Base-by-base conservation (phyloP, 2,888 invertebrate species). In the Autographa gamma region DNA sequence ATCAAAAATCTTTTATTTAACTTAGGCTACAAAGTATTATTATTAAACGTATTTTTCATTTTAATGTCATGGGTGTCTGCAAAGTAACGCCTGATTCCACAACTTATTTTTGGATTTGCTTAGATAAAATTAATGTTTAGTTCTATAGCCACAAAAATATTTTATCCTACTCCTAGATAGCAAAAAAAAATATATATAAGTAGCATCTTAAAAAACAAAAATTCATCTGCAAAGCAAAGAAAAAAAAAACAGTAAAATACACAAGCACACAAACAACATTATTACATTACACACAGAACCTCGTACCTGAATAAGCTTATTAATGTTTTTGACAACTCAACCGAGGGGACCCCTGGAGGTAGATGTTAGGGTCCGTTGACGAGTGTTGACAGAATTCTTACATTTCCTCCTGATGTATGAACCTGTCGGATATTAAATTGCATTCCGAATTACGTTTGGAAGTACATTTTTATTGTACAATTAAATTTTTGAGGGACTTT, bases 301-400 rank as follows among this genome's bases (percentile, higher is more conserved):
- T 56, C 69, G 59, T 56, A 56, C 54, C 54, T 56, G 54, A 56
- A 19, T 73, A 71, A 79, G 77, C 82, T 81, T 77, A 81, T 85
- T 85, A 87, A 82, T 85, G 82, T 82, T 81, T 62, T 69, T 85
- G 87, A 83, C 88, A 85, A 83, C 63, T 63, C 61, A 56, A 67
- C 71, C 75, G 60, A 56, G 66, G 64, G 76, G 70, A 60, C 76
- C 80, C 81, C 82, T 60, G 70, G 62, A 74, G 80, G 76, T 73
- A 73, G 69, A 83, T 86, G 90, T 90, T 87, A 89, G 88, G 90
- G 86, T 78, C 83, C 82, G 90, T 90, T 88, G 88, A 83, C 82
- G 76, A 74, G 79, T 86, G 86, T 86, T 86, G 81, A 77, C 85
- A 79, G 83, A 85, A 86, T 88, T 86, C 79, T 80, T 77, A 59